phyloP scores from a whole-genome alignment of 1,140 invertebrate genomes.

The Augochlora pura region DNA sequence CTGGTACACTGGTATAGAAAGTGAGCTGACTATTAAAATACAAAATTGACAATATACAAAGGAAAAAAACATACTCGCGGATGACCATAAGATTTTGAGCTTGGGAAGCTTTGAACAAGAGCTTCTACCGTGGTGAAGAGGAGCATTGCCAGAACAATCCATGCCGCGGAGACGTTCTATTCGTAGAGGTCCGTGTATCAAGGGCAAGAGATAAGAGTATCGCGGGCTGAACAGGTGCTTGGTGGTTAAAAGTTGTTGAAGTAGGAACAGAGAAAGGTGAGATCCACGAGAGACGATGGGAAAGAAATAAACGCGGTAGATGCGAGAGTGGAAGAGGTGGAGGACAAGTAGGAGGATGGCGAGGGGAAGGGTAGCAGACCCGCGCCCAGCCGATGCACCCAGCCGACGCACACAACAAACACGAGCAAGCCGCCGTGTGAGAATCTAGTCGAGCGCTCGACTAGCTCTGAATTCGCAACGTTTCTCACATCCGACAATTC shows the following conservation, averaged over 20 bases:
- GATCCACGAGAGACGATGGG: constrained; percentile 37
- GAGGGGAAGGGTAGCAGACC: constrained; percentile 62
- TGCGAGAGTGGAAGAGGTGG: constrained; percentile 50
- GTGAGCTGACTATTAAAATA: constrained; percentile 55
- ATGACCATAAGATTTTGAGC: constrained; percentile 29
- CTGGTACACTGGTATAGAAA: constrained; percentile 63
- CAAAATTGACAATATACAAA: constrained; percentile 42
- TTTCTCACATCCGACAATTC: constrained; percentile 41
- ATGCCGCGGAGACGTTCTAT: constrained; percentile 44
- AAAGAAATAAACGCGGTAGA: constrained; percentile 52
- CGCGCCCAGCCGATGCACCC: constrained; percentile 72
- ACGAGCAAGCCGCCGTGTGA: constrained; percentile 58
- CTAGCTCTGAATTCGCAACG: constrained; percentile 48
- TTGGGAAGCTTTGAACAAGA: constrained; percentile 6
- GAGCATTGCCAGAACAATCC: constrained; percentile 43
- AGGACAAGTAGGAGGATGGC: constrained; percentile 49
- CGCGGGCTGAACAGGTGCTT: constrained; percentile 58
- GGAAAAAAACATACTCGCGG: constrained; percentile 32
- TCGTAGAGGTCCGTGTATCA: constrained; percentile 52
- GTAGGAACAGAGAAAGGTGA: constrained; percentile 55
- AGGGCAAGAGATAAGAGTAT: constrained; percentile 61
- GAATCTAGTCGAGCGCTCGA: constrained; percentile 46
- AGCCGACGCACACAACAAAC: constrained; percentile 71
- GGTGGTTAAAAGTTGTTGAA: constrained; percentile 42
- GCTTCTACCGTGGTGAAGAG: constrained; percentile 28